Evolutionary conservation across 2,888 invertebrate species (phyloP).

Genomic region (Chymomyza caudatula): DNA sequence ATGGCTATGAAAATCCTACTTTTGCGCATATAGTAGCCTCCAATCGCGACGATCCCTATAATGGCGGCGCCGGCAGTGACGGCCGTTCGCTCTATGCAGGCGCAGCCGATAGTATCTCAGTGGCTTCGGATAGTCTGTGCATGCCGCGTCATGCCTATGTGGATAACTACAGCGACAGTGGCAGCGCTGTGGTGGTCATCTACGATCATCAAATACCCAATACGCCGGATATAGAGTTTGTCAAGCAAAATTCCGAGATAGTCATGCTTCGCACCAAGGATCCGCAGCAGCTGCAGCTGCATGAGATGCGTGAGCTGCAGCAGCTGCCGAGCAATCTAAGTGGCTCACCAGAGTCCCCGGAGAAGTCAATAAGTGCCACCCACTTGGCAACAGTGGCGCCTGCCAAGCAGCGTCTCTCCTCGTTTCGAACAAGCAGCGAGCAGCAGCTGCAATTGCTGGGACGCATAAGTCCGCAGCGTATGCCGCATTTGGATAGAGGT

Average conservation of each 20-base stretch:
- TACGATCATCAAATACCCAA: constrained; percentile 77
- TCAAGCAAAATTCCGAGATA: constrained; percentile 77
- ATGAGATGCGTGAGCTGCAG: constrained; percentile 71
- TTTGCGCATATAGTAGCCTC: constrained; percentile 74
- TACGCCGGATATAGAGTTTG: constrained; percentile 76
- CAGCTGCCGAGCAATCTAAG: constrained; percentile 67
- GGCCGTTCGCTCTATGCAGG: constrained; percentile 41
- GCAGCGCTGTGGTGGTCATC: constrained; percentile 75
- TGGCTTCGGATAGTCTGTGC: constrained; percentile 53
- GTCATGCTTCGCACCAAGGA: constrained; percentile 77
- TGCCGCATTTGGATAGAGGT: constrained; percentile 57
- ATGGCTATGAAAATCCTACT: constrained; percentile 77
- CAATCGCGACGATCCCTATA: constrained; percentile 46
- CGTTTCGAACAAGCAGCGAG: constrained; percentile 76
- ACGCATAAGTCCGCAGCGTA: constrained; percentile 47
- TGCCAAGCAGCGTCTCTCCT: constrained; percentile 77
- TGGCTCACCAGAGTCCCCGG: constrained; percentile 52
- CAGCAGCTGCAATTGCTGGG: constrained; percentile 74
- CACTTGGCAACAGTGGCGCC: constrained; percentile 74
- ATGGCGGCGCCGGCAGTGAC: constrained; percentile 28
- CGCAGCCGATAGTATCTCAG: constrained; percentile 56
- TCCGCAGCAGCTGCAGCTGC: constrained; percentile 64
- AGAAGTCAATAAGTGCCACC: constrained; percentile 30
- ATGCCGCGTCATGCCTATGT: constrained; percentile 57
- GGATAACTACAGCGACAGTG: constrained; percentile 64